phyloP scores from a whole-genome alignment of 2,888 invertebrate species.

The Endotricha flammealis region DNA sequence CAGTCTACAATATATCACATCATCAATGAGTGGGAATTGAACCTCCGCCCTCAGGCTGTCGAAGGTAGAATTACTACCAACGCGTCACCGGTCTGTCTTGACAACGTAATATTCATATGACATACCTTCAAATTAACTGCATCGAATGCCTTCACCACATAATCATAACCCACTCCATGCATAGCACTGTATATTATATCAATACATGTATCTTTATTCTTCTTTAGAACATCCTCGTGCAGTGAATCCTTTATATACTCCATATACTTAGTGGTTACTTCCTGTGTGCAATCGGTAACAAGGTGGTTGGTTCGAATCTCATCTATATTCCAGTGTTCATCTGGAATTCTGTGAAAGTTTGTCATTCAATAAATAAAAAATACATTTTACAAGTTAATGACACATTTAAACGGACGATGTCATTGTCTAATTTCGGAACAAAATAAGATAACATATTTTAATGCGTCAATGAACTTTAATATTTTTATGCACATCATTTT shows the following conservation, averaged over 20 bases:
- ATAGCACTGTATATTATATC: conserved; percentile 95
- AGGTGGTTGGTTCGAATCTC: conserved; percentile 74
- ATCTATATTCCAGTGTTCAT: conserved; percentile 86
- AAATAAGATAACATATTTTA: no score
- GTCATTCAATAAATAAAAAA: neutral
- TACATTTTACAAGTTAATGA: neutral
- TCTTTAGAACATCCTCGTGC: conserved; percentile 67
- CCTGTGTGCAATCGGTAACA: conserved; percentile 83
- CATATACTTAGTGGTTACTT: conserved; percentile 84
- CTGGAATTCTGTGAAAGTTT: conserved; percentile 82
- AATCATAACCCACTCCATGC: conserved; percentile 97
- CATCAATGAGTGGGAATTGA: no score
- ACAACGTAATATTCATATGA: neutral
- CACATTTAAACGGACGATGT: neutral
- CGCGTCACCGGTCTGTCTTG: no score
- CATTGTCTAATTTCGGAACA: no score
- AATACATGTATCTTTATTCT: conserved; percentile 77
- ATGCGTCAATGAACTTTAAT: no score
- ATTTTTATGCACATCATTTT: no score
- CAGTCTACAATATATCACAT: no score
- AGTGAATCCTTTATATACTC: conserved; percentile 75
- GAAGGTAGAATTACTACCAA: no score
- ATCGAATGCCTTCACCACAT: conserved; percentile 85
- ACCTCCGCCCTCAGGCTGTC: no score
- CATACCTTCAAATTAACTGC: conserved; percentile 84